These are phyloP conservation scores for Diglossa cyanea DNA, from an alignment of 2,797 vertebrate genomes.

Conservation along the genomic window DNA sequence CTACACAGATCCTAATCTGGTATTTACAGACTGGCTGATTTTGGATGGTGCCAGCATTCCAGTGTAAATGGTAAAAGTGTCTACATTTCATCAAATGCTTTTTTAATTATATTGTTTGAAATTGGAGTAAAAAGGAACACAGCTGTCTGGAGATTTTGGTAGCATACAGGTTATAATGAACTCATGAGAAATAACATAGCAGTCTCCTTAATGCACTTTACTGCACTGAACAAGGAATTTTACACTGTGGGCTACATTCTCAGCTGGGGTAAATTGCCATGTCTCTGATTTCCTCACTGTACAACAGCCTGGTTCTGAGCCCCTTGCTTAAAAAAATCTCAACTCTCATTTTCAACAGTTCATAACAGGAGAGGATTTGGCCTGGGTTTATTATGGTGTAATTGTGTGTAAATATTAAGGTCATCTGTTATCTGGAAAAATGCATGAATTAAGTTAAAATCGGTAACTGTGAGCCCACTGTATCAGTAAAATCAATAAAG, in stretches of 20 bases:
- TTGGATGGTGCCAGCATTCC: constrained; percentile 69
- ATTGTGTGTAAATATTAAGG: constrained; percentile 62
- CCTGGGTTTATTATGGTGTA: constrained; percentile 29
- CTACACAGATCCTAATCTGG: constrained; percentile 69
- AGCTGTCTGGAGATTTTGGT: constrained; percentile 68
- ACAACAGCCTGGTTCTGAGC: not conserved
- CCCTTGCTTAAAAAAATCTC: not conserved
- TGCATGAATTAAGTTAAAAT: constrained; percentile 57
- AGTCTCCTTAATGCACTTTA: constrained; percentile 35
- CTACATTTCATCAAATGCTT: constrained; percentile 74
- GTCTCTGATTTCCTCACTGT: constrained; percentile 26
- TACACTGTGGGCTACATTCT: constrained; percentile 48
- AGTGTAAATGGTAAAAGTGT: constrained; percentile 58
- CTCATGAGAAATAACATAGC: constrained; percentile 60
- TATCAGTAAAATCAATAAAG: constrained; percentile 49
- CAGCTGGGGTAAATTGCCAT: constrained; percentile 35
- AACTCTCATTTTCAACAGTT: constrained; percentile 16
- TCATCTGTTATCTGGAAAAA: constrained; percentile 58
- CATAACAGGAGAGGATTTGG: constrained; percentile 29
- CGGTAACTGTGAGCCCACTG: not conserved
- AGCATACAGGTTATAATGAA: constrained; percentile 47
- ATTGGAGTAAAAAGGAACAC: constrained; percentile 69
- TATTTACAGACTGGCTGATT: constrained; percentile 72
- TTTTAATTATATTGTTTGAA: constrained; percentile 73
- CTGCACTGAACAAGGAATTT: constrained; percentile 38